phyloP scores from a whole-genome alignment of 1,140 invertebrate species.

The Pseudomyrmex pallidus region DNA sequence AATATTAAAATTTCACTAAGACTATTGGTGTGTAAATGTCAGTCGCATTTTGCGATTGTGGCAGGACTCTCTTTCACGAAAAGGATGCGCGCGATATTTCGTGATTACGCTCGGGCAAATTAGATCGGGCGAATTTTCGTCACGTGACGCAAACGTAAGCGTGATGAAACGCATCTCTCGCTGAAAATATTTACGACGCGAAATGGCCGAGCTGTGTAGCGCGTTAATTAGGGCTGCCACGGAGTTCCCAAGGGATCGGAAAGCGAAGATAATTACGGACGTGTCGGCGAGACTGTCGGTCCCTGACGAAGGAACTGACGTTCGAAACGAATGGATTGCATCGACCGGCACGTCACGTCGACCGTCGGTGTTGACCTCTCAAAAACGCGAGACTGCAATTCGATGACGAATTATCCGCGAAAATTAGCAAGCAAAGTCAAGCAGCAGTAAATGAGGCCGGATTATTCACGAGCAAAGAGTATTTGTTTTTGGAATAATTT shows the following conservation, averaged over 20 bases:
- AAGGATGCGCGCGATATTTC: constrained; percentile 17
- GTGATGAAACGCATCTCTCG: constrained; percentile 42
- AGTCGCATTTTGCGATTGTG: background rate
- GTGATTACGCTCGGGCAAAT: constrained; percentile 33
- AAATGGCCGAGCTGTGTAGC: constrained; percentile 70
- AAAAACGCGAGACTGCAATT: constrained; percentile 35
- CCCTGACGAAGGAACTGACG: constrained; percentile 71
- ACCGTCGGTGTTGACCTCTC: constrained; percentile 25
- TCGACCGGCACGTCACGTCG: constrained; percentile 58
- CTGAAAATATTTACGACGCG: constrained; percentile 70
- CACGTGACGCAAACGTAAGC: constrained; percentile 28
- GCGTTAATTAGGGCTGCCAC: constrained; percentile 70
- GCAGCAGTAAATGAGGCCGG: background rate
- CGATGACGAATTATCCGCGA: constrained; percentile 46
- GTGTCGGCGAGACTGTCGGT: constrained; percentile 72
- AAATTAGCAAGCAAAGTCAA: constrained; percentile 20
- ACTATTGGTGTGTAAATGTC: background rate
- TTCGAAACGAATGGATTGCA: constrained; percentile 72
- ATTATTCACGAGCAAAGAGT: constrained; percentile 10
- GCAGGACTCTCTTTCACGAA: background rate
- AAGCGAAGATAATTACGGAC: constrained; percentile 71
- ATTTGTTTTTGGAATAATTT: constrained; percentile 17
- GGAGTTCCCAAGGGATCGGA: constrained; percentile 65
- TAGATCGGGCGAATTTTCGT: constrained; percentile 48
- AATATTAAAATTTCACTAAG: too few species aligned